phyloP scores from a whole-genome alignment of 2,113 vertebrate species.

The Sisor rabdophorus region DNA sequence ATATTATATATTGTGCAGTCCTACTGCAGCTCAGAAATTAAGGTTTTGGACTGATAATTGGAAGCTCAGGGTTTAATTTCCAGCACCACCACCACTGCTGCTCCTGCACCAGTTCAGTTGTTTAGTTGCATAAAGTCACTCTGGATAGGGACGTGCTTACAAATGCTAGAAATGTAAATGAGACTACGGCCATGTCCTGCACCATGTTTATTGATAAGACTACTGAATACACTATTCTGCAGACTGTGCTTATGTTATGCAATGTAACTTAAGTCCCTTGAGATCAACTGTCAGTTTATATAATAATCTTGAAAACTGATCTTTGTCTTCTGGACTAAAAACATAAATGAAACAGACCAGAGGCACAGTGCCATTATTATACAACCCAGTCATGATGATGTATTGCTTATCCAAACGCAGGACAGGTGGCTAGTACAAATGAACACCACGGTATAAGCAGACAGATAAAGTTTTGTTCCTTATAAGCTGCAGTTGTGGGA shows the following conservation, averaged over 20 bases:
- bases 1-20: too few species aligned
- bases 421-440: slow-evolving; percentile 41
- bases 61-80: too few species aligned
- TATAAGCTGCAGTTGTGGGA: slow-evolving; percentile 32
- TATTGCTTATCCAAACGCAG: slow-evolving; percentile 15
- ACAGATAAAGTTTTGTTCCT: slow-evolving; percentile 47
- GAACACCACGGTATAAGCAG: slow-evolving; percentile 34
- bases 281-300: background rate
- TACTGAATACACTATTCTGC: background rate
- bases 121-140: too few species aligned
- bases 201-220: background rate
- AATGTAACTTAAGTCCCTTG: background rate
- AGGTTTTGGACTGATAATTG: too few species aligned
- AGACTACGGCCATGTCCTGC: background rate
- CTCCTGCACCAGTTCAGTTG: too few species aligned
- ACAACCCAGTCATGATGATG: slow-evolving; percentile 15
- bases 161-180: too few species aligned
- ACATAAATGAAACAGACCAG: background rate
- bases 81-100: too few species aligned
- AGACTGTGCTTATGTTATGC: background rate
- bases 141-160: too few species aligned
- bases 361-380: slow-evolving; percentile 13
- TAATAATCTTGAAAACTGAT: background rate
- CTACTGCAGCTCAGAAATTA: too few species aligned
- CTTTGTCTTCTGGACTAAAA: background rate